Evolutionary conservation across 2,113 vertebrate genomes (phyloP).

Genomic region (Salvator merianae): DNA sequence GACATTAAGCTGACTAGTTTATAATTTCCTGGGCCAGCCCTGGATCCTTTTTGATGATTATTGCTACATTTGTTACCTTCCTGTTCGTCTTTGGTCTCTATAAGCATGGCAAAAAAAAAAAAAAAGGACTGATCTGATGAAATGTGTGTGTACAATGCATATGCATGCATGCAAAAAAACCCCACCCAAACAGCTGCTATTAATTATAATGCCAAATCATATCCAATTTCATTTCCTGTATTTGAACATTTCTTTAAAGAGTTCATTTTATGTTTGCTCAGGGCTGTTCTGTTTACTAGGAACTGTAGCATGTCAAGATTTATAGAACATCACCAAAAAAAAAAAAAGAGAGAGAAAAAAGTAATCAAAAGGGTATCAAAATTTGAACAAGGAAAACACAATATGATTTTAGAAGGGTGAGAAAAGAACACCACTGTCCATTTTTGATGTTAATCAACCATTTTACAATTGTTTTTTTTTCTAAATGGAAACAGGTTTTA

Average conservation of each 20-base stretch:
- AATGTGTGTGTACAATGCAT: no score
- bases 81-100: no score
- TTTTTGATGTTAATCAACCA: constrained; percentile 64
- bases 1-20: no score
- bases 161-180: no score
- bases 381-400: constrained; percentile 57
- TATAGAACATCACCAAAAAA: constrained; percentile 44
- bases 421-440: constrained; percentile 11
- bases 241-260: constrained; percentile 66
- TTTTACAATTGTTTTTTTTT: constrained; percentile 56
- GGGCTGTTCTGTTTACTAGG: constrained; percentile 60
- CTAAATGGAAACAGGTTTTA: constrained; percentile 60
- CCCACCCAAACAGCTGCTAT: no score
- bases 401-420: constrained; percentile 50
- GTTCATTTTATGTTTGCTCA: constrained; percentile 68
- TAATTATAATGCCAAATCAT: constrained; percentile 53
- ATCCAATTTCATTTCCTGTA: constrained; percentile 62
- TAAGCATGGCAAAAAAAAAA: no score
- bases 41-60: no score
- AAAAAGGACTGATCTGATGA: no score
- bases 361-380: constrained; percentile 53
- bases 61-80: no score
- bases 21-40: no score
- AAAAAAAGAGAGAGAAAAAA: constrained; percentile 57
- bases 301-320: constrained; percentile 62